These are phyloP conservation scores for Digitonthophagus gazella DNA, from an alignment of 2,888 invertebrate species.

Conservation along the genomic window DNA sequence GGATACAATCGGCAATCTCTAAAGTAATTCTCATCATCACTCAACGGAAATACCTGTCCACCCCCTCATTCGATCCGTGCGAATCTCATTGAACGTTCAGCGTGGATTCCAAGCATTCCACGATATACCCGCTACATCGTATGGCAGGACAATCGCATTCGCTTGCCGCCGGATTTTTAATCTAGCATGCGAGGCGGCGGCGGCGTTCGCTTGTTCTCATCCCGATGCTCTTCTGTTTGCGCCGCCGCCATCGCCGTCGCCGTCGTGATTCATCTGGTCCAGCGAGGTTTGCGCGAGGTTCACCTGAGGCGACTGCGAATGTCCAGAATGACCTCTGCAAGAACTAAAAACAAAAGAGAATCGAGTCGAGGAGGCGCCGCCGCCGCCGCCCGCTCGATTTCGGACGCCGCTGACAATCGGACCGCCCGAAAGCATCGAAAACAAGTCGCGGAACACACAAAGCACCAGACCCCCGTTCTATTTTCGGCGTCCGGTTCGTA, in stretches of 20 bases:
- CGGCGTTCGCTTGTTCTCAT: background rate
- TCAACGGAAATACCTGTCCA: background rate
- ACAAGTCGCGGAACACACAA: background rate
- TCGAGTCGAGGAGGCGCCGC: background rate
- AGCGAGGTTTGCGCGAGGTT: background rate
- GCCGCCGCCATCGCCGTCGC: background rate
- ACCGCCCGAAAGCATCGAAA: background rate
- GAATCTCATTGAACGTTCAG: background rate
- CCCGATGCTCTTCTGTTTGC: background rate
- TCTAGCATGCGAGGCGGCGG: background rate
- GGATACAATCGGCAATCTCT: background rate
- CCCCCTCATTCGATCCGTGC: background rate
- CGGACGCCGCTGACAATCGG: slow-evolving; percentile 5
- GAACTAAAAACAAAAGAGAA: slow-evolving; percentile 7
- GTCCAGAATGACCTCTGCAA: slow-evolving; percentile 6
- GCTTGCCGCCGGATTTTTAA: background rate
- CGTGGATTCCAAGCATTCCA: background rate
- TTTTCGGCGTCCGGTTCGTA: background rate
- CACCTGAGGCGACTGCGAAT: slow-evolving; percentile 10
- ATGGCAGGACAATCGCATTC: background rate
- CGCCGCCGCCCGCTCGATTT: slow-evolving; percentile 11
- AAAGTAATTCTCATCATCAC: background rate
- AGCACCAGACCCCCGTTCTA: background rate
- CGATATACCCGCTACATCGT: background rate
- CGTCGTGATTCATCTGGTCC: slow-evolving; percentile 11